Evolutionary conservation across 2,797 vertebrate species (phyloP).

Genomic region (Acipenser ruthenus): DNA sequence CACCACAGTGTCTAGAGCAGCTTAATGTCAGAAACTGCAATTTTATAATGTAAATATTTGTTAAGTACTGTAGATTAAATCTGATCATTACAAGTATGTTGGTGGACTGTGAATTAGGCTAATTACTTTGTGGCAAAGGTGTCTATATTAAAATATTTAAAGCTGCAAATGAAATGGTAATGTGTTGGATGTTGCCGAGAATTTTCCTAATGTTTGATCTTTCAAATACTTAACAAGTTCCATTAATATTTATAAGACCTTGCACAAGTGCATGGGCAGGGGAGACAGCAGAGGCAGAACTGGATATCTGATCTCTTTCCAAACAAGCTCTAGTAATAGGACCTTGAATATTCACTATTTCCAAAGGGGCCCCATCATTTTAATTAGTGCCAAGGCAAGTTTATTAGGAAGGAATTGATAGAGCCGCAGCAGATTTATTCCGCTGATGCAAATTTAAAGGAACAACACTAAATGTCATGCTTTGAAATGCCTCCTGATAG

Average conservation of each 20-base stretch:
- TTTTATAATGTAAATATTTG: constrained; percentile 3
- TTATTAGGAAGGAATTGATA: constrained; percentile 5
- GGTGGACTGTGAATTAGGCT: constrained; percentile 16
- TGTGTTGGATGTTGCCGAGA: constrained; percentile 7
- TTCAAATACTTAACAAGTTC: constrained; percentile 15
- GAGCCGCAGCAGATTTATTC: neutral
- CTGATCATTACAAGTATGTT: neutral
- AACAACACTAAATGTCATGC: neutral
- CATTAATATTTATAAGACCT: constrained; percentile 19
- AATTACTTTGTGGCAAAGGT: constrained; percentile 16
- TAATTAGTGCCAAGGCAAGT: neutral
- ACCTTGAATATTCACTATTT: constrained; percentile 10
- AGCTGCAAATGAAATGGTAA: constrained; percentile 16
- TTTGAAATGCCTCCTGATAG: neutral
- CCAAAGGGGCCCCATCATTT: constrained; percentile 3
- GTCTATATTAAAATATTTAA: constrained; percentile 17
- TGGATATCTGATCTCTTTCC: constrained; percentile 11
- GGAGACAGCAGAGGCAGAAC: neutral
- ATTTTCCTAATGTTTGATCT: constrained; percentile 13
- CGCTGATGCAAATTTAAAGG: neutral
- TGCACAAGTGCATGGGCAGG: constrained; percentile 7
- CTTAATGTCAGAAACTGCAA: neutral
- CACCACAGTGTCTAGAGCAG: neutral
- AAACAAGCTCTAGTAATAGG: constrained; percentile 3
- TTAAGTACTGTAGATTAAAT: constrained; percentile 9